Base-by-base conservation (phyloP, 2,113 vertebrate species). In the Tenebrosternarchus preto region DNA sequence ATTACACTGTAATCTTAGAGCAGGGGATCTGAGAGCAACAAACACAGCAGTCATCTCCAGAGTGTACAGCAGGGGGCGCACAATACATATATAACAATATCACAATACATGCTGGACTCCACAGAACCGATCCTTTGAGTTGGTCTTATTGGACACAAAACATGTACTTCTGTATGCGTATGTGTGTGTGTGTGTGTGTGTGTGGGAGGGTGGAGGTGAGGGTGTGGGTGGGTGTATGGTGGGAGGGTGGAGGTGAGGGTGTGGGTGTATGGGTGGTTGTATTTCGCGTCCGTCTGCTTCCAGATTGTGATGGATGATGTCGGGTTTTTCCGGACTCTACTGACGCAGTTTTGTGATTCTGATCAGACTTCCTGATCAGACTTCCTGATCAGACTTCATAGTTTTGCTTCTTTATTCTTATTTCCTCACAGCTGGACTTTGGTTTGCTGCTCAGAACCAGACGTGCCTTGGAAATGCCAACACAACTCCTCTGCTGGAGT, bases 11-110 rank as follows among this genome's bases (percentile, higher is more conserved):
- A 66, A 66, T 33, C 63, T 66, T 33, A 50, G 27, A 20, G 63
- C 16, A 33, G 27, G 29, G 15, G 12, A 15, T 50, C 43, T 50
- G 43, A 50, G 43, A 15, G 43, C 43, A 50, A 15, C 43, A 50
- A 9, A 12, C 8, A 15, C 11, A 15, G 29, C 63, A 6, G 63
- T 33, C 27, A 9, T 66, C 19, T 29, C 20, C 27, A 5, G 1
- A 20, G 80, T 76, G 53, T 61, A 80, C 73, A 77, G 83, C 81
- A 88, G 80, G 16, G 68, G 60, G 53, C 69, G 46, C 22, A 17
- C 27, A 55, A 27, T 15, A n/a, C n/a, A n/a, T n/a, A n/a, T n/a
- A n/a, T n/a, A n/a, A n/a, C 46, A 55, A 29, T 60, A 61, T 53
- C 46, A 63, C 31, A 27, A 36, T 3, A 20, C 64, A 73, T 55